Evolutionary conservation across 92 coral and sea anemone genomes (phyloP), one percentile per base, ranked within the genome.

Genomic region (Phymanthus crucifer): DNA sequence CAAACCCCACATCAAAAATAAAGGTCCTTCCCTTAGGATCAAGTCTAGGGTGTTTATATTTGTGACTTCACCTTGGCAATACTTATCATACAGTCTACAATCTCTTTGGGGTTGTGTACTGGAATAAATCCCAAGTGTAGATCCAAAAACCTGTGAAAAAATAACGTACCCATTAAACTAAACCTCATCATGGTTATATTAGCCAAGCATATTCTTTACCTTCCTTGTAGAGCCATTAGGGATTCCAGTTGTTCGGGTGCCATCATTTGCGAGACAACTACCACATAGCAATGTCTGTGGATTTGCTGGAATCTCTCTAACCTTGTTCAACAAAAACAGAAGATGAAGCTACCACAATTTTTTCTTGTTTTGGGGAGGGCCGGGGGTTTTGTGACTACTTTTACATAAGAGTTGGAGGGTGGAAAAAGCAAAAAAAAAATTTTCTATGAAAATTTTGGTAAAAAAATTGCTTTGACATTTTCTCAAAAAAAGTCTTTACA

Each of bases 251-350:
- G 88, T 32, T 67, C 27, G 5, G 80, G 71, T 31, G 86, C 81
- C 89, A 89, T 89, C 18, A 61, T 66, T 82, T 94, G 67, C 21
- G 91, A 84, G 19, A 82, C 70, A 52, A 81, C 85, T 67, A 96
- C 80, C 61, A 88, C 90, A 68, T 85, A 96, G 73, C 92, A 88
- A 76, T 92, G 90, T 57, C 98, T 85, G 75, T 96, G 99, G 50
- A 96, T 70, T 78, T 96, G 99, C 33, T 85, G 86, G 57, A 96
- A 82, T 79, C 81, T 96, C 64, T 87, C 87, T 65, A 96, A 72
- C 83, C 99, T 96, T 54, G 10, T 4, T n/a, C 46, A 54, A 81
- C n/a, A 79, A 17, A 13, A 23, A 77, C n/a, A n/a, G n/a, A n/a
- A n/a, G n/a, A n/a, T n/a, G n/a, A n/a, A n/a, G n/a, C n/a, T n/a